These are phyloP conservation scores for Nesoenas mayeri DNA, from an alignment of 2,113 vertebrate species.

Conservation along the genomic window DNA sequence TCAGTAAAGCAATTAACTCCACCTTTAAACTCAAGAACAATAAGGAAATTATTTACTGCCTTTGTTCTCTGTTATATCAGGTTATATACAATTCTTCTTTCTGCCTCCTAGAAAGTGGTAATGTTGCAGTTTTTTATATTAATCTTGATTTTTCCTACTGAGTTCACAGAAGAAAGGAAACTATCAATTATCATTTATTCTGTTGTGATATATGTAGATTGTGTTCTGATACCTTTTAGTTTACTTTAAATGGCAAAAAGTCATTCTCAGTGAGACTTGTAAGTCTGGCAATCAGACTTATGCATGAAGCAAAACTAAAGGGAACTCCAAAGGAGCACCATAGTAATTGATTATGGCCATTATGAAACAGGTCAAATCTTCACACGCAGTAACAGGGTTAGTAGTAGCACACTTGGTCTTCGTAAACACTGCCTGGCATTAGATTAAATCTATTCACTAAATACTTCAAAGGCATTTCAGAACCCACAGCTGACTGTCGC, in stretches of 20 bases:
- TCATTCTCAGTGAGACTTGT: background rate
- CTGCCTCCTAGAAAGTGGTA: background rate
- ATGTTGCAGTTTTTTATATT: background rate
- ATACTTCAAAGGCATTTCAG: background rate
- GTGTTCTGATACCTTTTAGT: background rate
- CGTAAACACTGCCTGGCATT: background rate
- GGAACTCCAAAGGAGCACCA: background rate
- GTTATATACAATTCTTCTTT: background rate
- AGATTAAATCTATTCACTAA: background rate
- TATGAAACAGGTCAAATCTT: background rate
- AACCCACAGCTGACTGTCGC: background rate
- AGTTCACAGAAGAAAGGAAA: background rate
- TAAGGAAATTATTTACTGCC: background rate
- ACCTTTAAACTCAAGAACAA: background rate
- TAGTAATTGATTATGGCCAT: background rate
- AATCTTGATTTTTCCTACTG: background rate
- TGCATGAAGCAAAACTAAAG: background rate
- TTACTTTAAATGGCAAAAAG: background rate
- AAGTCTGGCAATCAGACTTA: background rate
- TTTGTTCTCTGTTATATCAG: background rate
- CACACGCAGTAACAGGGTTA: background rate
- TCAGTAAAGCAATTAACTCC: background rate
- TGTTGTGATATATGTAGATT: background rate
- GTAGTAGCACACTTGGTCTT: background rate
- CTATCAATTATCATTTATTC: background rate